Conservation (phyloP, 2,797 vertebrate genomes). For the Falco novaeseelandiae region DNA sequence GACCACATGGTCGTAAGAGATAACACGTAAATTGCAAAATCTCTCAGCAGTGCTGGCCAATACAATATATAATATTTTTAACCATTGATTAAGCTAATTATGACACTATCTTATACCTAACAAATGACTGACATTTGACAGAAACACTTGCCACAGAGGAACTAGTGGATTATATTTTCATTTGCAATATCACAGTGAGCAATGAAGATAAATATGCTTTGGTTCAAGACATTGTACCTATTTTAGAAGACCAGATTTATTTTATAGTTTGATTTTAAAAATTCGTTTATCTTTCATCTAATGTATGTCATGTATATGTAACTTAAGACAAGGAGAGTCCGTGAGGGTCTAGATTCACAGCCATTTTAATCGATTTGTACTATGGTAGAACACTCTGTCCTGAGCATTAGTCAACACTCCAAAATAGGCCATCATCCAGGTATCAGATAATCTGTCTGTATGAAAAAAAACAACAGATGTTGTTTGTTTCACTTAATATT, state of each 20-base stretch:
- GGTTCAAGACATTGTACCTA: neutral
- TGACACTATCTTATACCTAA: neutral
- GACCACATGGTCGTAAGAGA: neutral
- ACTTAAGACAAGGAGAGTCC: neutral
- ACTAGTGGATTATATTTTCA: neutral
- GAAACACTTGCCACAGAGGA: neutral
- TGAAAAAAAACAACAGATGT: neutral
- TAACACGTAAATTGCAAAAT: conserved; percentile 13
- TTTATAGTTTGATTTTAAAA: neutral
- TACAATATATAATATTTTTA: neutral
- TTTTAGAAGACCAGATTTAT: neutral
- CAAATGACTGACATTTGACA: neutral
- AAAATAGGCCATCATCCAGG: neutral
- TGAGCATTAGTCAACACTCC: neutral
- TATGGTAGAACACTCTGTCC: neutral
- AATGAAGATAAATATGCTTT: neutral
- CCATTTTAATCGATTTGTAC: neutral
- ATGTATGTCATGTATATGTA: neutral
- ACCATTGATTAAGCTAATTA: neutral
- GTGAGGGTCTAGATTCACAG: neutral
- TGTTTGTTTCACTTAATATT: neutral
- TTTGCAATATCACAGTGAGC: neutral
- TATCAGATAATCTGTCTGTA: neutral
- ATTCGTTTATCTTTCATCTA: neutral
- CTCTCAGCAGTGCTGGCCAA: neutral